Evolutionary conservation across 2,888 invertebrate species (phyloP).

Genomic region (Dolomedes plantarius): DNA sequence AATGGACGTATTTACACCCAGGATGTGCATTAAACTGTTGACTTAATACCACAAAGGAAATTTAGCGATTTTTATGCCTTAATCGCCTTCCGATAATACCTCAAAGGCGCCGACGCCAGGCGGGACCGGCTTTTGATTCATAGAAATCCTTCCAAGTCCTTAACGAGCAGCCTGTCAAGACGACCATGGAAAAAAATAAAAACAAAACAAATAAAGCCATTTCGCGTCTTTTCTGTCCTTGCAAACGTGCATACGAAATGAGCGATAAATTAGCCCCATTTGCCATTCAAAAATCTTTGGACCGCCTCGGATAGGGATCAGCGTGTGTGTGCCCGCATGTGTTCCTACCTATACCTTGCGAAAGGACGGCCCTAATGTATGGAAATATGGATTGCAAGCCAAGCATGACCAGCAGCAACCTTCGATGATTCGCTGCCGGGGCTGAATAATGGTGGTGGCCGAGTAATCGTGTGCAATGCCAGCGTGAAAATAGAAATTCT

Average conservation of each 20-base stretch:
- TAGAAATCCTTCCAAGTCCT: background rate
- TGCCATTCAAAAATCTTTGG: background rate
- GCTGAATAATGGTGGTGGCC: background rate
- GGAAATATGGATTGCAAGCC: background rate
- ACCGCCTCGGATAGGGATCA: background rate
- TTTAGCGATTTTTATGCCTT: too few relatives aligned
- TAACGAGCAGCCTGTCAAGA: background rate
- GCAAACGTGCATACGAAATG: background rate
- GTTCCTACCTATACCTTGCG: background rate
- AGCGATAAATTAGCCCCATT: background rate
- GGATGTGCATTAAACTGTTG: too few relatives aligned
- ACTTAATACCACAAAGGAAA: too few relatives aligned
- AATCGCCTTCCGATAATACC: too few relatives aligned
- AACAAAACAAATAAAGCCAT: background rate
- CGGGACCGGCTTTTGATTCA: background rate
- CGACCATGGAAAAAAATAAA: too few relatives aligned
- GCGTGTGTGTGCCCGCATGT: background rate
- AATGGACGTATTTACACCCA: too few relatives aligned
- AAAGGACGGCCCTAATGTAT: background rate
- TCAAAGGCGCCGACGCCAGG: background rate
- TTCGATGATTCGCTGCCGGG: background rate
- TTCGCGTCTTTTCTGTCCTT: background rate
- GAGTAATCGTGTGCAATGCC: background rate
- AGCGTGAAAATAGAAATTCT: too few relatives aligned
- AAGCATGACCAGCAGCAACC: background rate